A percentile compares a stretch with the other conserved stretches of the same genome.
Evolutionary conservation across 2,113 vertebrate genomes (phyloP).

Genomic region (Mionectes macconnelli): DNA sequence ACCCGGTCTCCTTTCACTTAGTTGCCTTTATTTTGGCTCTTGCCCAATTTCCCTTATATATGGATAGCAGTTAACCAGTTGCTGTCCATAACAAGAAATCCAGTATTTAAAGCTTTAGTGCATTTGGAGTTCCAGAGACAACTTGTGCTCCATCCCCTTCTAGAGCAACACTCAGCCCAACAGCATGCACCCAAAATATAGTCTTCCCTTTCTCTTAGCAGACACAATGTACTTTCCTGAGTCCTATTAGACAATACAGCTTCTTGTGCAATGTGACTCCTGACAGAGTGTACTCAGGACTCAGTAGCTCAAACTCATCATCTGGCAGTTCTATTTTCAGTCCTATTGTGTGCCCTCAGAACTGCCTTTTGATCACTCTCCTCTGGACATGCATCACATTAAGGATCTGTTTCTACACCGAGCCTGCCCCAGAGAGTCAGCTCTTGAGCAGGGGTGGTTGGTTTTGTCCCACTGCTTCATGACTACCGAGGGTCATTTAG

Average conservation of each 20-base stretch:
- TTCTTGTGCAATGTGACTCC: background rate
- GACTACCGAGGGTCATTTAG: background rate
- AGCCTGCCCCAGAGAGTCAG: background rate
- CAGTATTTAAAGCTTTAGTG: background rate
- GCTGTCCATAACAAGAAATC: background rate
- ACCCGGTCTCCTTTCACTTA: constrained; percentile 60
- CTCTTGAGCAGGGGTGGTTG: background rate
- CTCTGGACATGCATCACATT: background rate
- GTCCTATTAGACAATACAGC: background rate
- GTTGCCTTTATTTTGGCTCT: constrained; percentile 61
- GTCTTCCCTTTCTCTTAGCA: background rate
- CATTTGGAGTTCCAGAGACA: background rate
- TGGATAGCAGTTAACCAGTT: constrained; percentile 46
- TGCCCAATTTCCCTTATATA: constrained; percentile 25
- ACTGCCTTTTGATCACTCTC: background rate
- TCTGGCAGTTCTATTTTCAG: background rate
- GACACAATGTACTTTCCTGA: background rate
- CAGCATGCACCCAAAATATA: background rate
- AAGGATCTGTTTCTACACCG: background rate
- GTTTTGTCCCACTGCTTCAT: background rate
- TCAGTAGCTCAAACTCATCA: background rate
- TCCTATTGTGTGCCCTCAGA: background rate
- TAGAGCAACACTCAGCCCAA: background rate
- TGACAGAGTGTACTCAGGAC: background rate
- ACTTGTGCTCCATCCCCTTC: background rate